phyloP scores from a whole-genome alignment of 2,113 vertebrate species.

The Tenebrosternarchus preto region DNA sequence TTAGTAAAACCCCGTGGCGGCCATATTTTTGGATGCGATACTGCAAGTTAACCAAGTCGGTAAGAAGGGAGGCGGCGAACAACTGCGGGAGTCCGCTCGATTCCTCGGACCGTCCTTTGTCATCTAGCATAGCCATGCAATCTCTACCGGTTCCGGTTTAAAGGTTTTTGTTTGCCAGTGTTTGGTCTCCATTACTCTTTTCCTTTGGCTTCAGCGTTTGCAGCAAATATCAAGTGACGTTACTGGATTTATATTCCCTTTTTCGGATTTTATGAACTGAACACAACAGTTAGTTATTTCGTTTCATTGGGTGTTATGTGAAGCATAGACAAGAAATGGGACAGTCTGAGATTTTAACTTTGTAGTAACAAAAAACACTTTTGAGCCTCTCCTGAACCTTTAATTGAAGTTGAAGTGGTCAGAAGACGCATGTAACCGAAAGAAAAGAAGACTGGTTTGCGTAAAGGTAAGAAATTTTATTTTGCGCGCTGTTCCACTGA shows the following conservation, averaged over 20 bases:
- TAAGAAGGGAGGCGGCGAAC: conserved; percentile 27
- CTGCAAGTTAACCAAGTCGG: conserved; percentile 40
- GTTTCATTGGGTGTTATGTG: conserved; percentile 10
- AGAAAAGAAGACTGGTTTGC: conserved; percentile 55
- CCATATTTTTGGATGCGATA: conserved; percentile 55
- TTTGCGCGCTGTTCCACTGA: too few relatives aligned
- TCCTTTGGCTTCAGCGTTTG: background rate
- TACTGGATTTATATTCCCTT: conserved; percentile 38
- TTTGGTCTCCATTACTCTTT: conserved; percentile 32
- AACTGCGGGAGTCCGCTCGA: conserved; percentile 41
- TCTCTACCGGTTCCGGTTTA: conserved; percentile 60
- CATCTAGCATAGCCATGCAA: conserved; percentile 49
- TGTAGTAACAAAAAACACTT: conserved; percentile 22
- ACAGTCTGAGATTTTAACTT: conserved; percentile 54
- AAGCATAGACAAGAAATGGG: conserved; percentile 61
- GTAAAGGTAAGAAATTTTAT: conserved; percentile 39
- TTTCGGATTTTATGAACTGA: conserved; percentile 14
- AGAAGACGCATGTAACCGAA: conserved; percentile 69
- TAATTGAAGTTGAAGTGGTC: conserved; percentile 36
- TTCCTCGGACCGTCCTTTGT: conserved; percentile 50
- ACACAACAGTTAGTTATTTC: conserved; percentile 7
- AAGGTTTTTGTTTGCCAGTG: conserved; percentile 38
- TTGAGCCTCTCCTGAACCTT: conserved; percentile 44
- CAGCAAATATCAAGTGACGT: conserved; percentile 25
- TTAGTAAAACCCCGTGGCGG: conserved; percentile 41